Base-by-base conservation (phyloP, 2,888 invertebrate species). In the Cotesia congregata region DNA sequence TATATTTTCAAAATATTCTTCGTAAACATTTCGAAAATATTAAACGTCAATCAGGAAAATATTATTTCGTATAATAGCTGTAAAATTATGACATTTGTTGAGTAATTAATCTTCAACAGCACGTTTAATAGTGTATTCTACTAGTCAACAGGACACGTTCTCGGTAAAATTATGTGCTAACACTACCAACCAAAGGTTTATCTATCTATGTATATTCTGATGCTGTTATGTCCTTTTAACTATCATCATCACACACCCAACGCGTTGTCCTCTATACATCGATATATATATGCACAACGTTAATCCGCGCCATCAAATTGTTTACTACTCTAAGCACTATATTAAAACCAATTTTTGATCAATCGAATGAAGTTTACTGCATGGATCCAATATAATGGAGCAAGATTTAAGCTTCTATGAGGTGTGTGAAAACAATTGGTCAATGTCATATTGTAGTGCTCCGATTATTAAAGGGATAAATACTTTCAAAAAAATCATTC, bases 51-150 rank as follows among this genome's bases (percentile, higher is more conserved):
- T 50, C 50, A 50, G 3, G 12, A 50, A 41, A 12, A 50, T 50
- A 50, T 50, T 50, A 9, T 50, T 7, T 50, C 12, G 50, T 50
- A 50, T 50, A 50, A 50, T 50, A 12, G n/a, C 38, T 59, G 71
- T 60, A 60, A 5, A 38, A 71, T 71, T 61, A 61, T 71, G 71
- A 61, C 61, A 59, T 71, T 71, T 61, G 60, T 71, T 61, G 59
- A 15, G 15, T 61, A 59, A 71, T 71, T 71, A 71, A 71, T 71
- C 61, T 61, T 38, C n/a, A 61, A 15, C 15, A 39, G 59, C 71
- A 61, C 71, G 60, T 60, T 61, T 38, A 71, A 61, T 71, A 39
- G 71, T 38, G 30, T 71, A 39, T 69, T 30, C 17, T 38, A 59
- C 38, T 38, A 60, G 30, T 61, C 38, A 15, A 38, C 71, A 61